Evolutionary conservation across 2,113 vertebrate genomes (phyloP).

Genomic region (Antigone vipio): DNA sequence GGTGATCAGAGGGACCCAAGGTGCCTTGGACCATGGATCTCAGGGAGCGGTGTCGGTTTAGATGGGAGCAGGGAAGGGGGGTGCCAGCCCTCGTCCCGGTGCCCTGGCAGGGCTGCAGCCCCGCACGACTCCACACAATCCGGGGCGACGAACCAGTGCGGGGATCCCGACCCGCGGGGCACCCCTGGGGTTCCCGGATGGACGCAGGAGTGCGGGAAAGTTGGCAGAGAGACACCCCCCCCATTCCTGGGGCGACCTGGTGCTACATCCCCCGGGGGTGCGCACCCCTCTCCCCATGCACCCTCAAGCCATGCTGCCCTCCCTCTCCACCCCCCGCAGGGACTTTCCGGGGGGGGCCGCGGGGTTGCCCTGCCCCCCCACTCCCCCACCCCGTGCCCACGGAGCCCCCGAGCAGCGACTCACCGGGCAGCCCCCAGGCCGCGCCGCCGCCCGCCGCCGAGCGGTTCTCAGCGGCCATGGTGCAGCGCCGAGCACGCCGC

Average conservation of each 20-base stretch:
- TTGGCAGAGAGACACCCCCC: background rate
- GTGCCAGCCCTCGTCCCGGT: background rate
- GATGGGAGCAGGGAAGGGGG: background rate
- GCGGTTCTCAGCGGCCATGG: constrained; percentile 37
- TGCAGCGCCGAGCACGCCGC: background rate
- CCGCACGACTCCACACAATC: background rate
- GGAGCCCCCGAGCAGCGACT: background rate
- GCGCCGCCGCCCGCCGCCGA: background rate
- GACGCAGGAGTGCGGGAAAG: background rate
- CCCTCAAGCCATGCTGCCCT: background rate
- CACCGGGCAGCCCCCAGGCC: constrained; percentile 40
- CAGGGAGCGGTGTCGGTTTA: background rate
- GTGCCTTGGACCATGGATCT: background rate
- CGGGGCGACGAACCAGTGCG: rapidly evolving
- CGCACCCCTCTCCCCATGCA: background rate
- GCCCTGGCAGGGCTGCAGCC: background rate
- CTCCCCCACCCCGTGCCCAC: background rate
- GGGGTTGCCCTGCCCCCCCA: background rate
- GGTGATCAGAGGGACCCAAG: background rate
- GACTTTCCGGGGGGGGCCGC: background rate
- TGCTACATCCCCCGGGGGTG: background rate
- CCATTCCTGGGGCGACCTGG: background rate
- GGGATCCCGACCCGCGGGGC: background rate
- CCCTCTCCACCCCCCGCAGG: background rate
- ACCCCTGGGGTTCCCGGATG: background rate